Conservation (phyloP, 2,113 vertebrate species). For the Calidris pygmaea region DNA sequence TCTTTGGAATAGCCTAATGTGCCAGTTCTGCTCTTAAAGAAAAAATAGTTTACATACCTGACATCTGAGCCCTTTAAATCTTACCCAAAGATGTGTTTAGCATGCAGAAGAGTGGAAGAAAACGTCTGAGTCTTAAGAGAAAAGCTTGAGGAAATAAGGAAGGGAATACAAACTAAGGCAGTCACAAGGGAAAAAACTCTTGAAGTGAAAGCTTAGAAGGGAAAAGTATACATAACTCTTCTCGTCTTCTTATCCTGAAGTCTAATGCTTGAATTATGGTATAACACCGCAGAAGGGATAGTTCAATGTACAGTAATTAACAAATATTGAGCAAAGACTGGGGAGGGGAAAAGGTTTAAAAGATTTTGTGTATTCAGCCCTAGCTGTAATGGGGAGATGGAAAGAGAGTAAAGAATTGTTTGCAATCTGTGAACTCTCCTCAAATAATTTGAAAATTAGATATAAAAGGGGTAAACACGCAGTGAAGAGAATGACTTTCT, state of each 20-base stretch:
- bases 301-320: background rate
- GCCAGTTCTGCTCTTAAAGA: background rate
- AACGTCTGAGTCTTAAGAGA: background rate
- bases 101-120: background rate
- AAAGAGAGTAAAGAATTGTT: background rate
- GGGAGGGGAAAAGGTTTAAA: background rate
- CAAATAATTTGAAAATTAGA: background rate
- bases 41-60: conserved; percentile 28
- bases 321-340: background rate
- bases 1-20: background rate
- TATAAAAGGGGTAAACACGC: background rate
- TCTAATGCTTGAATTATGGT: background rate
- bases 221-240: background rate
- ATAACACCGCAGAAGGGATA: background rate
- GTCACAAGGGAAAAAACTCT: background rate
- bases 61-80: conserved; percentile 13
- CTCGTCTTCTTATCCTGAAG: background rate
- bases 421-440: background rate
- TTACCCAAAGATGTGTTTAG: background rate
- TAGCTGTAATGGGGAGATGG: background rate
- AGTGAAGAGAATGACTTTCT: background rate
- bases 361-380: background rate
- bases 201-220: background rate
- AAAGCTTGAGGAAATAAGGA: conserved; percentile 2
- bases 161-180: conserved; percentile 20